Percentiles rank a stretch among this genome's conserved stretches.
phyloP scores from a whole-genome alignment of 1,140 invertebrate genomes.

The Ridgeia piscesae region DNA sequence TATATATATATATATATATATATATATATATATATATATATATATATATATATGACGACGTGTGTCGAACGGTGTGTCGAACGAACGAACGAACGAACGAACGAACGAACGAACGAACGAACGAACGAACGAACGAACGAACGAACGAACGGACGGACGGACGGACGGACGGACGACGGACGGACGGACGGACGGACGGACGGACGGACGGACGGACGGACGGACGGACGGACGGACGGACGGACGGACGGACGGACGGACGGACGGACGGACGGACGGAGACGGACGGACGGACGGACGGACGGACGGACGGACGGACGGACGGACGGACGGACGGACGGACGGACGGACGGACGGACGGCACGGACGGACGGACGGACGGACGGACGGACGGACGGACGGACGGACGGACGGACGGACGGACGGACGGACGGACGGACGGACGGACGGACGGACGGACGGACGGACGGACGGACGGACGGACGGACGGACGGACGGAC shows the following conservation, averaged over 20 bases:
- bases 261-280: background rate
- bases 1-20: too few species aligned
- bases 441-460: background rate
- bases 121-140: background rate
- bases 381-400: background rate
- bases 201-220: too few species aligned
- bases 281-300: too few species aligned
- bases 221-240: background rate
- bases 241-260: background rate
- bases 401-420: background rate
- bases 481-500: background rate
- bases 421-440: background rate
- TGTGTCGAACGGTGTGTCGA: too few species aligned
- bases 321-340: background rate
- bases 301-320: background rate
- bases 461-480: background rate
- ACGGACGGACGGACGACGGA: too few species aligned
- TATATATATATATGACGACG: too few species aligned
- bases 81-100: background rate
- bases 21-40: too few species aligned
- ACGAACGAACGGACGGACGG: background rate
- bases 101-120: background rate
- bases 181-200: too few species aligned
- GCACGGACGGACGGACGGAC: too few species aligned
- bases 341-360: background rate